Evolutionary conservation across 2,888 invertebrate species (phyloP).

Genomic region (Orthonevra nobilis): DNA sequence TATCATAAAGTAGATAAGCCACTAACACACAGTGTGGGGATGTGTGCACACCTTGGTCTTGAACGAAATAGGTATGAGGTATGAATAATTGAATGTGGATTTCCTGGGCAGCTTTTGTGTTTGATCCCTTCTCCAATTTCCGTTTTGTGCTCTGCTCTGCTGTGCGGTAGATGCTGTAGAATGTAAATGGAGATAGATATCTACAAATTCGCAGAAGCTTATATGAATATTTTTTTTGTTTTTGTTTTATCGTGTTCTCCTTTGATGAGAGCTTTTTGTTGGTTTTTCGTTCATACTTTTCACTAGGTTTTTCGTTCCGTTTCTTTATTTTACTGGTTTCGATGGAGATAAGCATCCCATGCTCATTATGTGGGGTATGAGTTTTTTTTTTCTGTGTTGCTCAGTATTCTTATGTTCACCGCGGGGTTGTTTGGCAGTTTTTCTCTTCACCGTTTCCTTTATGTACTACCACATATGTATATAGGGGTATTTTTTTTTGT

Average conservation of each 20-base stretch:
- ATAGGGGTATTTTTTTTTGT: too few relatives aligned
- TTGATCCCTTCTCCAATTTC: not conserved
- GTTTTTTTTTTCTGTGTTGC: not conserved
- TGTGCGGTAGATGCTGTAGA: too few relatives aligned
- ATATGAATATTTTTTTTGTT: not conserved
- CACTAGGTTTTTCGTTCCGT: too few relatives aligned
- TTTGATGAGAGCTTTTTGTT: too few relatives aligned
- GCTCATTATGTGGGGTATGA: not conserved
- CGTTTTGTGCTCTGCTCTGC: too few relatives aligned
- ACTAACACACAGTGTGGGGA: not conserved
- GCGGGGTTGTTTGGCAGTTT: conserved; percentile 48
- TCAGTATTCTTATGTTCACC: conserved; percentile 19
- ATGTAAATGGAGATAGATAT: too few relatives aligned
- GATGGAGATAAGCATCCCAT: not conserved
- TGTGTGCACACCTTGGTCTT: not conserved
- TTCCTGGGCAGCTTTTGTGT: not conserved
- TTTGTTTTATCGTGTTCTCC: too few relatives aligned
- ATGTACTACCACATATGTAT: conserved; percentile 8
- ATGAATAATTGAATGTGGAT: conserved; percentile 32
- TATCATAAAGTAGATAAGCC: conserved; percentile 36
- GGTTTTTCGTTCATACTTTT: too few relatives aligned
- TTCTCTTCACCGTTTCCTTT: not conserved
- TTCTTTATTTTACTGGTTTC: too few relatives aligned
- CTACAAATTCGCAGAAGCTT: too few relatives aligned
- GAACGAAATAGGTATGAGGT: conserved; percentile 1